Conservation (phyloP, 2,888 invertebrate species). For the Globia sparganii region DNA sequence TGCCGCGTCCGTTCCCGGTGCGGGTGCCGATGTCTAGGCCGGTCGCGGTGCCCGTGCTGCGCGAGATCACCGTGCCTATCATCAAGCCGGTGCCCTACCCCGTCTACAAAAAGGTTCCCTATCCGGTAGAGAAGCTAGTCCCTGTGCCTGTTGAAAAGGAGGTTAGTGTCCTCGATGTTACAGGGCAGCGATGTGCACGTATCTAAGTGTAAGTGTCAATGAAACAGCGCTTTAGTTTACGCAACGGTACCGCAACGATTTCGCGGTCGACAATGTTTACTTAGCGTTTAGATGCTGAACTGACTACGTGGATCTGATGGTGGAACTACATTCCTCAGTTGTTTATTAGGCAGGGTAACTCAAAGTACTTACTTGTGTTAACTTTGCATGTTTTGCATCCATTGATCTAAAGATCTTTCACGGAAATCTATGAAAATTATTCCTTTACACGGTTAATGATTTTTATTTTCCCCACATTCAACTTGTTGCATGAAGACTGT, state of each 20-base stretch:
- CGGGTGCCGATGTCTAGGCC: constrained; percentile 93
- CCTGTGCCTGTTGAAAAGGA: constrained; percentile 94
- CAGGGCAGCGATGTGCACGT: constrained; percentile 43
- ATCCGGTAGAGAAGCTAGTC: constrained; percentile 93
- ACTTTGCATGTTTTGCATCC: constrained; percentile 55
- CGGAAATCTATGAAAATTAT: constrained; percentile 47
- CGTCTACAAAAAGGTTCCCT: constrained; percentile 93
- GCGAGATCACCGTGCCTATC: constrained; percentile 90
- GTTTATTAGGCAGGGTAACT: constrained; percentile 29
- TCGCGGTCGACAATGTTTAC: constrained; percentile 40
- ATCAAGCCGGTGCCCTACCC: constrained; percentile 92
- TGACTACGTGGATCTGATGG: constrained; percentile 25
- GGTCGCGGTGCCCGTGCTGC: constrained; percentile 92
- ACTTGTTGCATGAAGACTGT: constrained; percentile 57
- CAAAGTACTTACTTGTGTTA: constrained; percentile 17
- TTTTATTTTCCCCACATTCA: constrained; percentile 41
- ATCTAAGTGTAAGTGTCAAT: constrained; percentile 54
- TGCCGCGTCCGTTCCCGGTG: constrained; percentile 94
- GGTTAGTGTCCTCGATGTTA: constrained; percentile 79
- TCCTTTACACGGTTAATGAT: constrained; percentile 51
- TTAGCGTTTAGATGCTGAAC: constrained; percentile 40
- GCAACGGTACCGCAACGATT: constrained; percentile 51
- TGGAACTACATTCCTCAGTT: constrained; percentile 1
- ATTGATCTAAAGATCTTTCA: constrained; percentile 39
- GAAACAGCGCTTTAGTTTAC: constrained; percentile 49